These are phyloP conservation scores for Hemichromis elongatus DNA, from an alignment of 2,113 vertebrate genomes.

Conservation along the genomic window DNA sequence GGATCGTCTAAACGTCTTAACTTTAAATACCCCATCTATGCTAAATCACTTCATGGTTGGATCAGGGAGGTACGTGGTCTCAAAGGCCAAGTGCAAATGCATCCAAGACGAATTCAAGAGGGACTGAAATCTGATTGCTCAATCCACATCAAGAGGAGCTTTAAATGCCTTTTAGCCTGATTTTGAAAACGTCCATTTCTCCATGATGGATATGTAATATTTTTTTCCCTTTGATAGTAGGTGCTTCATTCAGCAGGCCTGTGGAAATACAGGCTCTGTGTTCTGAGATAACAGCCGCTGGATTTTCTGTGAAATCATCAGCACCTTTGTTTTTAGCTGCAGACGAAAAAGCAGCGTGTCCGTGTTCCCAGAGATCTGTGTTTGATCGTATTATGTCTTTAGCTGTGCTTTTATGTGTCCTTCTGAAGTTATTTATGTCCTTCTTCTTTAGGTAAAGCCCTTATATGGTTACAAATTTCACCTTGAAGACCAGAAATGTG, in stretches of 20 bases:
- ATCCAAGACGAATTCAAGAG: neutral
- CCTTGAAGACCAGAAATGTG: accelerated
- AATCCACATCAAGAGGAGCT: neutral
- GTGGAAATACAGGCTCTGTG: neutral
- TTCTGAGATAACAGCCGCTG: neutral
- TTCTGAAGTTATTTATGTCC: neutral
- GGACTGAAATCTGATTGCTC: neutral
- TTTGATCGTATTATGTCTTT: neutral
- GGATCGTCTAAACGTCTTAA: neutral
- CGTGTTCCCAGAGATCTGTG: neutral
- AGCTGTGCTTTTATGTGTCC: neutral
- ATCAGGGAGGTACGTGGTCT: neutral
- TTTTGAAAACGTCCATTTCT: neutral
- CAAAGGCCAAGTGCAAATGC: neutral
- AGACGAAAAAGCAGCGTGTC: neutral
- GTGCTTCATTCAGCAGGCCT: neutral
- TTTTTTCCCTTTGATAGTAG: neutral
- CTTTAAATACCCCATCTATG: neutral
- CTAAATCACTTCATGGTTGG: neutral
- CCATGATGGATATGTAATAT: neutral
- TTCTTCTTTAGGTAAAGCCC: neutral
- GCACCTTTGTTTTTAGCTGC: neutral
- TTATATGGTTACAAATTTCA: neutral
- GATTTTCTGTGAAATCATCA: neutral
- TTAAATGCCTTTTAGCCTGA: neutral